Conservation (phyloP, 2,888 invertebrate species). For the Atethmia centrago region DNA sequence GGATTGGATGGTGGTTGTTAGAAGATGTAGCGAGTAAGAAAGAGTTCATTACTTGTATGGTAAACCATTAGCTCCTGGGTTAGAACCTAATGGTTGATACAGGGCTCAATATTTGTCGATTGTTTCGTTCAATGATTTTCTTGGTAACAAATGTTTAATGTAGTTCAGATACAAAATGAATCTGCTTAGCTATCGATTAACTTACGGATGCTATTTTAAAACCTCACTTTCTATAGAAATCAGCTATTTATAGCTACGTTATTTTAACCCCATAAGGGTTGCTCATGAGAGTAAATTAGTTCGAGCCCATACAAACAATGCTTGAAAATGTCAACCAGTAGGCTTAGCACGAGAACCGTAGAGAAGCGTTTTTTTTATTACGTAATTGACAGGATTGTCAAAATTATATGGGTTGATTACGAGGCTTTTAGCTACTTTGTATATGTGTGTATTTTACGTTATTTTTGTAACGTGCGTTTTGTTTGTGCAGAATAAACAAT, state of each 20-base stretch:
- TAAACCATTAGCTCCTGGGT: not conserved
- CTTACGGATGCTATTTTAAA: not conserved
- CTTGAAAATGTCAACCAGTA: not conserved
- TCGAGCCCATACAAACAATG: not conserved
- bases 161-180: not conserved
- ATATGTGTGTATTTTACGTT: too few species aligned
- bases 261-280: too few species aligned
- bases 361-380: too few species aligned
- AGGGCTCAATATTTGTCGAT: not conserved
- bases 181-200: not conserved
- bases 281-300: not conserved
- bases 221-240: not conserved
- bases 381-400: too few species aligned
- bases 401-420: too few species aligned
- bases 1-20: slow-evolving; percentile 45
- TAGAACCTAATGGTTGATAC: too few species aligned
- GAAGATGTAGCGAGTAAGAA: slow-evolving; percentile 41
- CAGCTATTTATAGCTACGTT: not conserved
- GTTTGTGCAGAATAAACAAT: too few species aligned
- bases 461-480: too few species aligned
- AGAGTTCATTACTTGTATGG: not conserved
- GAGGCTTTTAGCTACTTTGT: too few species aligned
- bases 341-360: too few species aligned
- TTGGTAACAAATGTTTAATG: not conserved
- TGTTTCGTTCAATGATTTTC: not conserved